These are phyloP conservation scores for Engystomops pustulosus DNA, from an alignment of 2,113 vertebrate species.

Conservation along the genomic window DNA sequence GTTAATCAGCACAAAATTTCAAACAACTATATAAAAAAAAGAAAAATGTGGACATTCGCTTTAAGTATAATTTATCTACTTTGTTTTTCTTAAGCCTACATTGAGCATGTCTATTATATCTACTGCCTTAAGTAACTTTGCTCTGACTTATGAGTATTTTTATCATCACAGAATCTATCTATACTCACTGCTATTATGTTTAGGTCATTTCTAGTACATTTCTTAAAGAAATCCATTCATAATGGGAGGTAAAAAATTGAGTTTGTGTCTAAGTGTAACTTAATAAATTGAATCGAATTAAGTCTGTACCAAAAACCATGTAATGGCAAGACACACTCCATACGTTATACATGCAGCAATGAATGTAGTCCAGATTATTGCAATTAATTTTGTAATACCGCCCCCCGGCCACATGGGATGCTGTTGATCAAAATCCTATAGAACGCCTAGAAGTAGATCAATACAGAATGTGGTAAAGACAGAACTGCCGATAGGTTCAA, in stretches of 20 bases:
- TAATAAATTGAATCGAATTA: conserved; percentile 41
- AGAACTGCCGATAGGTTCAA: conserved; percentile 18
- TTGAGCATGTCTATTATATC: not conserved
- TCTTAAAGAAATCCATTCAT: conserved; percentile 68
- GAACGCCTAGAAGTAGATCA: conserved; percentile 19
- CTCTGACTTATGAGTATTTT: conserved; percentile 56
- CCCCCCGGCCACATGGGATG: conserved; percentile 19
- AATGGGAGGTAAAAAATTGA: conserved; percentile 35
- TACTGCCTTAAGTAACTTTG: conserved; percentile 62
- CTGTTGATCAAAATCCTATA: conserved; percentile 28
- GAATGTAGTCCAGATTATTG: conserved; percentile 48
- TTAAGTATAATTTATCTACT: conserved; percentile 13
- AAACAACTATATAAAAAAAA: not conserved
- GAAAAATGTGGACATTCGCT: not conserved
- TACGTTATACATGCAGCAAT: conserved; percentile 40
- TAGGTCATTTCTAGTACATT: conserved; percentile 65
- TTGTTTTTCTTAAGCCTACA: conserved; percentile 3
- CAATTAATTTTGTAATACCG: conserved; percentile 33
- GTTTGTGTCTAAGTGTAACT: not conserved
- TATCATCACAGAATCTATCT: conserved; percentile 64
- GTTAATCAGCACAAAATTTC: not conserved
- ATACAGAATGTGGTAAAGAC: not conserved
- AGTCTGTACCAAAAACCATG: conserved; percentile 27
- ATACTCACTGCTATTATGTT: conserved; percentile 64
- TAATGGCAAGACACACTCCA: conserved; percentile 27